Base-by-base conservation (phyloP, 1,140 invertebrate genomes). In the Leptopilina boulardi region DNA sequence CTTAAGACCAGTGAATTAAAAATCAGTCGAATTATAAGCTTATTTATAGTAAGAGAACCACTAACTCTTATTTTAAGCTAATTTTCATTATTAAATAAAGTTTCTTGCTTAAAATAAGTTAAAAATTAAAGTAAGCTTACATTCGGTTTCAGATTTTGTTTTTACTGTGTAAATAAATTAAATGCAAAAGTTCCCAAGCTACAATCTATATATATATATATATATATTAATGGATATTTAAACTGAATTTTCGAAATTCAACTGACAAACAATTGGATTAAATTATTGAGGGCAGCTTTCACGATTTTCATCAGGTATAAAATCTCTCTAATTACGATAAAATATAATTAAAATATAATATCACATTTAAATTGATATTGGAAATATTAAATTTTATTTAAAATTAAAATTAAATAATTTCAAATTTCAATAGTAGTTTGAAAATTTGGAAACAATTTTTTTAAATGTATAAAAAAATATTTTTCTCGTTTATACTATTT, bases 231-330 rank as follows among this genome's bases (percentile, higher is more conserved):
- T 38, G 34, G 47, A 51, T 51, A 18, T 47, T 4, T 51, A 51
- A 51, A 51, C 47, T 51, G 47, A 51, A 51, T 51, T 51, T 51
- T 51, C 47, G 8, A n/a, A 51, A 51, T 51, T 18, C 47, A 51
- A 51, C 13, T 51, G 47, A 2, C 15, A 51, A 51, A 18, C 47
- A 51, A 51, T n/a, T 51, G 47, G n/a, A 51, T 51, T 18, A 15
- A 51, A 51, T 18, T 51, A 18, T n/a, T 51, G 13, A 4, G 15
- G 4, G 18, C n/a, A 51, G 47, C 13, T 51, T 51, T 51, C 13
- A 5, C n/a, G 4, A 1, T 51, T 51, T 18, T 18, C 15, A 51
- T 18, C 15, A 51, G 47, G 47, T 51, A n/a, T 51, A 15, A 51
- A 51, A n/a, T 51, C 18, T 51, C n/a, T 38, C 2, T 30, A 30